phyloP scores from a whole-genome alignment of 1,140 invertebrate species.

The Conus betulinus region DNA sequence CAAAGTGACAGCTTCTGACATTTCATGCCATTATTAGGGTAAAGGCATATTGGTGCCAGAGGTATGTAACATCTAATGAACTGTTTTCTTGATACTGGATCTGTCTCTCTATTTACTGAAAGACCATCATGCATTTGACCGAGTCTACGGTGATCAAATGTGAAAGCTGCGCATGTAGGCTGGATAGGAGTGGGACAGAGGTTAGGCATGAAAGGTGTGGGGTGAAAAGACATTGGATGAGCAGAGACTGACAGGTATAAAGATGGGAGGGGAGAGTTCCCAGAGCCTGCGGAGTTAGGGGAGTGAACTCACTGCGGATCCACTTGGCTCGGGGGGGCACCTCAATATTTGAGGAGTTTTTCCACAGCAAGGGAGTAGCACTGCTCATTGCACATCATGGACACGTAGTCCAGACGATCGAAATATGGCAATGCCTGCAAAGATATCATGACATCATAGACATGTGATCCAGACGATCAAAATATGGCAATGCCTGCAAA shows the following conservation, averaged over 20 bases:
- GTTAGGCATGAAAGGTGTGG: too few relatives aligned
- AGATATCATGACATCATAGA: constrained; percentile 91
- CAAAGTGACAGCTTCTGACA: too few relatives aligned
- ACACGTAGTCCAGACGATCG: constrained; percentile 98
- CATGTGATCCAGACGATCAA: constrained; percentile 98
- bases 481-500: constrained; percentile 94
- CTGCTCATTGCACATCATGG: constrained; percentile 99
- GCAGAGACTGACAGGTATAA: not conserved
- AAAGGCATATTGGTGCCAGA: too few relatives aligned
- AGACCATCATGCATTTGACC: too few relatives aligned
- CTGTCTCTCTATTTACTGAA: too few relatives aligned
- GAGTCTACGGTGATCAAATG: too few relatives aligned
- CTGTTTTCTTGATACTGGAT: too few relatives aligned
- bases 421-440: constrained; percentile 96
- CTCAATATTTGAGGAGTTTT: constrained; percentile 97
- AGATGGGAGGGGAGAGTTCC: not conserved
- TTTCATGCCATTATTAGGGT: too few relatives aligned
- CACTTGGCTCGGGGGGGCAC: constrained; percentile 95
- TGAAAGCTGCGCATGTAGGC: too few relatives aligned
- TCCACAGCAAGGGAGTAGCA: constrained; percentile 97
- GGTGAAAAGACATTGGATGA: too few relatives aligned
- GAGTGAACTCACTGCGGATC: constrained; percentile 87
- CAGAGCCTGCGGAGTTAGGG: not conserved
- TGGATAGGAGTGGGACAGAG: too few relatives aligned
- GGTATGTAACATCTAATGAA: too few relatives aligned